Evolutionary conservation across 2,888 invertebrate genomes (phyloP), one percentile per base, ranked within the genome.

Genomic region (Podotricha telesiphe): DNA sequence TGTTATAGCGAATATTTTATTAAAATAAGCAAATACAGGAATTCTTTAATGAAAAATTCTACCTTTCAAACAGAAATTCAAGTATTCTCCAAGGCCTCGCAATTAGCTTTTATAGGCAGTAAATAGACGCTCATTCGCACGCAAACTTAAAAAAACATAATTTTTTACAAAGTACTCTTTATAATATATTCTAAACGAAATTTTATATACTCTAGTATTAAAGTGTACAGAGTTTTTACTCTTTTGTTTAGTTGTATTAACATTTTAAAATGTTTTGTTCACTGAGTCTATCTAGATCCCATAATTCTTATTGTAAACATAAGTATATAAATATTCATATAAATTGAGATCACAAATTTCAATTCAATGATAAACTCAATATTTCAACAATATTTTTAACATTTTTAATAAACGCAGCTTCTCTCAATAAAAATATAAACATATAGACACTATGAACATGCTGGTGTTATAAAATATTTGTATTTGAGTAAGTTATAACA

Each of bases 91-190:
- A 56, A 56, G 45, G 65, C 59, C 47, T 68, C 22, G 64, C 64
- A 64, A 68, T 68, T 68, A 64, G 68, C 50, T 68, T 65, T 58
- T 64, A 63, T 51, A 65, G 65, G 42, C 61, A 51, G 70, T 70
- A 72, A 72, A 68, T 70, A 70, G 67, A 61, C 45, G 58, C 47
- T 48, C 42, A 42, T 59, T 66, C 50, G 66, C 66, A 48, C 48
- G 59, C 59, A 42, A 59, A 45, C 11, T 58, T 45, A 59, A 59
- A 59, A 59, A 28, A n/a, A 59, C 45, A 28, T 45, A 4, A 22
- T 20, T 45, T 59, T 58, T 22, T 59, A 59, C 42, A 22, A 59
- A n/a, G 20, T 59, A 59, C 45, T 45, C 42, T 22, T 58, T 37
- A 45, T 22, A 10, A 45, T n/a, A 59, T 59, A 42, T 59, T 59